Evolutionary conservation across 2,113 vertebrate genomes (phyloP), one percentile per base, ranked within the genome.

Genomic region (Zosterops borbonicus): DNA sequence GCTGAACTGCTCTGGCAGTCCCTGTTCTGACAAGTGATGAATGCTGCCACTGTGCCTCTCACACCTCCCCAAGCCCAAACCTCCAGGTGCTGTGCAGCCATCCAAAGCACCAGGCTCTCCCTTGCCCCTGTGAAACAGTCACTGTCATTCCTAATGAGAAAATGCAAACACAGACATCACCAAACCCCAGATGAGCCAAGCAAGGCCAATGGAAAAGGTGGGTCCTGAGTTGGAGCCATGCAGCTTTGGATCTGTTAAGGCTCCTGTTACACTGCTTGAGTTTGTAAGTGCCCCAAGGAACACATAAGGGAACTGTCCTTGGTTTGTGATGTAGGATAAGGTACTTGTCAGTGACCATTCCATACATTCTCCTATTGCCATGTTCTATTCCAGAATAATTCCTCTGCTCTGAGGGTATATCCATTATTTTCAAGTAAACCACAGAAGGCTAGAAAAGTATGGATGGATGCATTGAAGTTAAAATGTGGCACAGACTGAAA

Each of bases 191-290:
- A 5, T 0, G 9, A 76, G 63, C 49, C 5, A 12, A 59, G 62
- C 7, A 3, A 89, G 41, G 62, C 31, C 58, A 31, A 5, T 2
- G 31, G 41, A 42, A 67, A 47, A 24, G 13, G 63, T 0, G 0
- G 25, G 20, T 94, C 42, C 59, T 2, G 6, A 39, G 44, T 0
- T 8, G 42, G 23, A 91, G 71, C 25, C 11, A 4, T 6, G 23
- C 76, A 27, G 50, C 27, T 67, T 42, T 37, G 56, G 39, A 56
- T 37, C 71, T 83, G 52, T 20, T 82, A 47, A 49, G 23, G 31
- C 53, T 85, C 49, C 88, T 59, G 28, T 55, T 85, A 33, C 2
- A 8, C 62, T 79, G 23, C 62, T 47, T 83, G 63, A 73, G 68
- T 37, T 60, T 75, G 5, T 15, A 55, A 29, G 12, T 67, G 39